Base-by-base conservation (phyloP, 2,113 vertebrate species). In the Oceanodroma tethys region DNA sequence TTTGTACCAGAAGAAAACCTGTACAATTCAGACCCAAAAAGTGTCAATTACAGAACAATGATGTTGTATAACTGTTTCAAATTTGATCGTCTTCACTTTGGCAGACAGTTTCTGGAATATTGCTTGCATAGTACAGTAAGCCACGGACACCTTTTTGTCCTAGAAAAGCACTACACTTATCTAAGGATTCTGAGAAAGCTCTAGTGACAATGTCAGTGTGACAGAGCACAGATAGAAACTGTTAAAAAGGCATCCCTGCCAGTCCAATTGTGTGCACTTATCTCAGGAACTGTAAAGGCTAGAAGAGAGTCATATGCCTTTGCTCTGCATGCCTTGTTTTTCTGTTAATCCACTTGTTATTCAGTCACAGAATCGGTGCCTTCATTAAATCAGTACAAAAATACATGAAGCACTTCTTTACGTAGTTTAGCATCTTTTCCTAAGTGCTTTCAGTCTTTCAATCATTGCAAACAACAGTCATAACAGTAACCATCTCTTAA, bases 151-250 rank as follows among this genome's bases (percentile, higher is more conserved):
- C 50, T 42, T 86, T 87, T 32, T 80, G 86, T 79, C 86, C 86
- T 94, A 58, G 81, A 53, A 96, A 95, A 85, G 87, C 93, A 79
- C 70, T 91, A 88, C 4, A 2, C 81, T 97, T 97, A 96, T 68
- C 73, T 94, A 88, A 93, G 91, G 52, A 70, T 95, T 97, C 93
- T 87, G 84, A 96, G 95, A 97, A 96, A 95, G 86, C 78, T 70
- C 78, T 56, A 78, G 55, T 67, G 86, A 95, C 78, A 80, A 47
- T 4, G 60, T 71, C 95, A 95, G 34, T n/a, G 70, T 95, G 89
- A 94, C 94, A 97, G 32, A 93, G 62, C 81, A 91, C 81, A 96
- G 95, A 95, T 0, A 96, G 43, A 79, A 89, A 91, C 94, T 23
- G 62, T 48, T 95, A 87, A 75, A 96, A 92, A 91, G 93, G 86